These are phyloP conservation scores for Zelleria hepariella DNA, from an alignment of 2,888 invertebrate species.

Conservation along the genomic window DNA sequence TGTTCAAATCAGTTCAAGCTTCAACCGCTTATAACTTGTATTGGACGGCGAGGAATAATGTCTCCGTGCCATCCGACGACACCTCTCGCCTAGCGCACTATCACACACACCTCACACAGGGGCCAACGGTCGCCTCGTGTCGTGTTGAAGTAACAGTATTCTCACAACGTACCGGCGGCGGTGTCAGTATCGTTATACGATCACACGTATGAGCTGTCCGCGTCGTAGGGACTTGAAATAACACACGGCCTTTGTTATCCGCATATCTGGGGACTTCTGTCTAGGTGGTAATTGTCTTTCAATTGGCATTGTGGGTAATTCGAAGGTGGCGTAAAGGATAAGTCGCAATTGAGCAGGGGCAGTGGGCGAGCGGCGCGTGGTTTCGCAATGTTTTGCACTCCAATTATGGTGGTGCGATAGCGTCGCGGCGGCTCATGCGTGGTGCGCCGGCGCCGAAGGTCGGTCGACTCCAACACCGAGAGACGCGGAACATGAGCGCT, in stretches of 20 bases:
- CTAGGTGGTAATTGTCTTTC: background rate
- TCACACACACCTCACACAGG: conserved; percentile 14
- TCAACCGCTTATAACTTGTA: background rate
- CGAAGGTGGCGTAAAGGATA: background rate
- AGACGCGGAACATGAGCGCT: conserved; percentile 42
- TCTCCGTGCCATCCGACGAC: conserved; percentile 32
- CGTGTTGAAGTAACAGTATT: conserved; percentile 37
- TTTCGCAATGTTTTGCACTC: conserved; percentile 19
- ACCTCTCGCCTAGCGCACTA: conserved; percentile 15
- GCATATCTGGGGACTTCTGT: background rate
- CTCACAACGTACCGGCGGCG: conserved; percentile 14
- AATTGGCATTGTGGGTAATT: background rate
- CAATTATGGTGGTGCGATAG: conserved; percentile 9
- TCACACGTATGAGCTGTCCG: conserved; percentile 2
- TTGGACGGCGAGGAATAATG: conserved; percentile 29
- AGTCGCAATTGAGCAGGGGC: background rate
- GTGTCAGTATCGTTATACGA: conserved; percentile 9
- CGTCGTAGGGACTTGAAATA: background rate
- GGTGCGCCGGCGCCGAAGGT: conserved; percentile 32
- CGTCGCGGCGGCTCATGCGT: conserved; percentile 14
- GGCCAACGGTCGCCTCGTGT: conserved; percentile 35
- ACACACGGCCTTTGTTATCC: background rate
- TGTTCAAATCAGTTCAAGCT: too few relatives aligned
- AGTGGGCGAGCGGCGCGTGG: conserved; percentile 8
- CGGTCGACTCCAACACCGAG: conserved; percentile 24